phyloP scores from a whole-genome alignment of 2,888 invertebrate genomes.

The Acronicta psi region DNA sequence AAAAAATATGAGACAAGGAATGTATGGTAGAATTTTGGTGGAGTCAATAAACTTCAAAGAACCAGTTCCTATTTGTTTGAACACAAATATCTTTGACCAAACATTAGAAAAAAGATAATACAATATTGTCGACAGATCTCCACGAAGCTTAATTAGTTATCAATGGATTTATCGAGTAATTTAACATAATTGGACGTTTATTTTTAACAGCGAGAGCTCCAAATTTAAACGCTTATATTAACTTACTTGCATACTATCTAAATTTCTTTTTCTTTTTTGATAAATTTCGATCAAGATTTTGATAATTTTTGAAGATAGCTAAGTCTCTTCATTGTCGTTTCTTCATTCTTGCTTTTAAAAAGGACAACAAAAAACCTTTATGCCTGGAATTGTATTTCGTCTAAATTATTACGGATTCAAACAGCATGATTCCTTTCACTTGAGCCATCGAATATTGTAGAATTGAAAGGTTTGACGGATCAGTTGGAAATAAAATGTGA shows the following conservation, averaged over 20 bases:
- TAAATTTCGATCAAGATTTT: no score
- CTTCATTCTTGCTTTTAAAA: no score
- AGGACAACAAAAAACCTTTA: not conserved
- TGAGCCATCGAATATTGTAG: conserved; percentile 27
- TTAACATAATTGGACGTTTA: conserved; percentile 26
- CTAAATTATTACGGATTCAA: conserved; percentile 22
- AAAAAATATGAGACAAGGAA: conserved; percentile 64
- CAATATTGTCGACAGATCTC: conserved; percentile 50
- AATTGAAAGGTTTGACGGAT: conserved; percentile 20
- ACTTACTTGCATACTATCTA: no score
- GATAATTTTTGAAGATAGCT: no score
- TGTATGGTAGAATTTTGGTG: conserved; percentile 78
- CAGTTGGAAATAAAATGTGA: conserved; percentile 39
- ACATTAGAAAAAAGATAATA: conserved; percentile 61
- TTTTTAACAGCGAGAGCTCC: conserved; percentile 4
- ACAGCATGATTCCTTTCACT: conserved; percentile 44
- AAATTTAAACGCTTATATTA: no score
- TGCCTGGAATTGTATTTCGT: conserved; percentile 8
- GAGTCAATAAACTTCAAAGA: conserved; percentile 85
- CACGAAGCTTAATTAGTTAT: conserved; percentile 48
- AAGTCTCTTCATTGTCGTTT: no score
- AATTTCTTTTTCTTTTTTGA: not conserved
- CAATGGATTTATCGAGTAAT: conserved; percentile 36
- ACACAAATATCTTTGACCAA: conserved; percentile 81
- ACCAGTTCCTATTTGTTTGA: conserved; percentile 85